A percentile compares a stretch with the other conserved stretches of the same genome.
Evolutionary conservation across 2,113 vertebrate genomes (phyloP).

Genomic region (Engraulis encrasicolus): DNA sequence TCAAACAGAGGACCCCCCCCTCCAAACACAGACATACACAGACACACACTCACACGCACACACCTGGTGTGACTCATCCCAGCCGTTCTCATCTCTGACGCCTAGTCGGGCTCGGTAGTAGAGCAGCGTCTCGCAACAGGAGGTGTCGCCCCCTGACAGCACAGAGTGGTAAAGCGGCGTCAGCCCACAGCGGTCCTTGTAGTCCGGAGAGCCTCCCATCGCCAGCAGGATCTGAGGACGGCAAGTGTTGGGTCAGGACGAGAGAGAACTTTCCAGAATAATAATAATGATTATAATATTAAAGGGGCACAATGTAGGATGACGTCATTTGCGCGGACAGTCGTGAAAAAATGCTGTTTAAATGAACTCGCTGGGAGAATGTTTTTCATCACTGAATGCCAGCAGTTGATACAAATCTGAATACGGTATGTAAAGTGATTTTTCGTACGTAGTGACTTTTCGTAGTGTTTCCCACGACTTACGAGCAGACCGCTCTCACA

Average conservation of each 20-base stretch:
- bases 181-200: constrained; percentile 87
- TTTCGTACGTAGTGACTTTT: too few species aligned
- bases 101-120: constrained; percentile 85
- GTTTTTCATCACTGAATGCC: too few species aligned
- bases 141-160: constrained; percentile 88
- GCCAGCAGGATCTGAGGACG: constrained; percentile 79
- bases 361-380: too few species aligned
- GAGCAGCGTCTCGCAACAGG: constrained; percentile 88
- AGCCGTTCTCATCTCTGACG: constrained; percentile 85
- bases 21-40: background rate
- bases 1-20: background rate
- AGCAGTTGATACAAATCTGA: too few species aligned
- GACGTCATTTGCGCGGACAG: too few species aligned
- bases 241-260: background rate
- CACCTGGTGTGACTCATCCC: constrained; percentile 91
- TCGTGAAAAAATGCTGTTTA: too few species aligned
- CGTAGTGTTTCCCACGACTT: too few species aligned
- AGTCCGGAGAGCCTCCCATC: constrained; percentile 87
- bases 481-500: too few species aligned
- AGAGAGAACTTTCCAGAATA: background rate
- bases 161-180: constrained; percentile 90
- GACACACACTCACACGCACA: constrained; percentile 26
- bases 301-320: too few species aligned
- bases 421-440: too few species aligned
- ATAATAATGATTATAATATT: background rate